Evolutionary conservation across 2,113 vertebrate species (phyloP).

Genomic region (Oreochromis aureus): DNA sequence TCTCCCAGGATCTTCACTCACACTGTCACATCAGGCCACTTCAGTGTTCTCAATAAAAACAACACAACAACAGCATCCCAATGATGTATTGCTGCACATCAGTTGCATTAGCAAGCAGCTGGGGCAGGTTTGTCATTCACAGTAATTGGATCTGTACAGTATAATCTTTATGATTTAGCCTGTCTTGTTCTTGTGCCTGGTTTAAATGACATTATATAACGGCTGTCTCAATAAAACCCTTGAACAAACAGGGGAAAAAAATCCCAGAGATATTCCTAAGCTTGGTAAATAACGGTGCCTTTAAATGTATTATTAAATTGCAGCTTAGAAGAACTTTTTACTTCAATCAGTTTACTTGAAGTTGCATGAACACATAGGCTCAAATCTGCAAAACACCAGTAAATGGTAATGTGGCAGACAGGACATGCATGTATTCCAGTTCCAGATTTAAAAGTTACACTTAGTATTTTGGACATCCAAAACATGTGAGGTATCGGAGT

Average conservation of each 20-base stretch:
- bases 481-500: neutral
- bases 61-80: conserved; percentile 41
- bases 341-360: neutral
- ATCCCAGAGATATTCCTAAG: neutral
- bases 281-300: neutral
- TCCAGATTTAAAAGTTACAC: neutral
- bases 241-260: neutral
- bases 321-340: neutral
- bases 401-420: neutral
- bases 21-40: conserved; percentile 50
- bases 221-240: neutral
- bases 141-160: conserved; percentile 26
- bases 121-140: conserved; percentile 42
- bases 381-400: neutral
- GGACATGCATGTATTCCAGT: neutral
- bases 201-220: neutral
- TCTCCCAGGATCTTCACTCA: conserved; percentile 50
- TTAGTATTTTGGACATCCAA: neutral
- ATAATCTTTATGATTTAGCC: conserved; percentile 10
- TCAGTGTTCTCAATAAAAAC: conserved; percentile 48
- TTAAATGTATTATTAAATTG: neutral
- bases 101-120: conserved; percentile 53
- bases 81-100: conserved; percentile 36
- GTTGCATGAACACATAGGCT: neutral
- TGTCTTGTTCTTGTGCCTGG: neutral